Evolutionary conservation across 2,113 vertebrate species (phyloP).

Genomic region (Carassius carassius): DNA sequence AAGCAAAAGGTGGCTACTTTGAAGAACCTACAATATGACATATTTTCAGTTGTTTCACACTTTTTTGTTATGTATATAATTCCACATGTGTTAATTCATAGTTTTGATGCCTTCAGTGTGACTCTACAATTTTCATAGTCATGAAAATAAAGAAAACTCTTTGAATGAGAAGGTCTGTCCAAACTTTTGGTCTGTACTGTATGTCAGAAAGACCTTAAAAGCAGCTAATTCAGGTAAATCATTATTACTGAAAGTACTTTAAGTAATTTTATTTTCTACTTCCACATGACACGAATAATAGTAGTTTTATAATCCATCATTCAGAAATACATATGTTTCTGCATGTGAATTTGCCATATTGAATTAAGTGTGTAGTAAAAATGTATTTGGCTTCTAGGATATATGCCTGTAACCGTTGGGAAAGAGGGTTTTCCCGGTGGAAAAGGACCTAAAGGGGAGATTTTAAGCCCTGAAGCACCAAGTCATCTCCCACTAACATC

Average conservation of each 20-base stretch:
- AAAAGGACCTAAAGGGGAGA: conserved; percentile 62
- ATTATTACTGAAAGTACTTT: not conserved
- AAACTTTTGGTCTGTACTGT: too few species aligned
- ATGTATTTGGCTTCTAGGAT: conserved; percentile 62
- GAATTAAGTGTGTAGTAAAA: conserved; percentile 1
- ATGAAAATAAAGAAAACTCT: too few species aligned
- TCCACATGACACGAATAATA: not conserved
- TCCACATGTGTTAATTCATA: too few species aligned
- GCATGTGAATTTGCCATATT: not conserved
- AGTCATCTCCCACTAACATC: conserved; percentile 23
- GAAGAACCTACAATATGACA: too few species aligned
- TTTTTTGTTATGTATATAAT: too few species aligned
- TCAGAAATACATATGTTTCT: not conserved
- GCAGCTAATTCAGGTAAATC: conserved; percentile 59
- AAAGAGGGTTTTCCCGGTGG: conserved; percentile 36
- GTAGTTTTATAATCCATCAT: not conserved
- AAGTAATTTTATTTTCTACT: not conserved
- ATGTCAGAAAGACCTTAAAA: conserved; percentile 58
- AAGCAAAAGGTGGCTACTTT: too few species aligned
- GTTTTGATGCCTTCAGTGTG: too few species aligned
- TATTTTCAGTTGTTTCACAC: too few species aligned
- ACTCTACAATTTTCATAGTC: too few species aligned
- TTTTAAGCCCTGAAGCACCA: conserved; percentile 52
- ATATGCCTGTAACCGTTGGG: conserved; percentile 53
- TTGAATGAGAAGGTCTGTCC: too few species aligned